Conservation (phyloP, 2,113 vertebrate species). For the Ivindomyrus marchei region DNA sequence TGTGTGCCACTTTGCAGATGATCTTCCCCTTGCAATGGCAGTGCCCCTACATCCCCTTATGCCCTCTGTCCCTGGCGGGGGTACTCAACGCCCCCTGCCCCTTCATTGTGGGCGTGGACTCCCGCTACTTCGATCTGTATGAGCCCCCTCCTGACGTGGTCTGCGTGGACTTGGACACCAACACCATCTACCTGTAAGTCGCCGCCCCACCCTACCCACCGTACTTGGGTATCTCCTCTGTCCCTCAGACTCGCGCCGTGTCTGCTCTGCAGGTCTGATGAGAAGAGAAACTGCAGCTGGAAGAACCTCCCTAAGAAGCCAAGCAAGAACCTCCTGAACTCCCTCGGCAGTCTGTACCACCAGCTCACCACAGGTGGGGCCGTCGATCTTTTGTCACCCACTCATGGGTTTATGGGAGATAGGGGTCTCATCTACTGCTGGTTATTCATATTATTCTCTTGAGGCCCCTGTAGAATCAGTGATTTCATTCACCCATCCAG, state of each 20-base stretch:
- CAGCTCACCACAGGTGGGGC: constrained; percentile 76
- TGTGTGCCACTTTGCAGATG: constrained; percentile 64
- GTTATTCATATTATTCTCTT: neutral
- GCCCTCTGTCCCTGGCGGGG: constrained; percentile 84
- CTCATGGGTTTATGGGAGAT: neutral
- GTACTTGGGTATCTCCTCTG: neutral
- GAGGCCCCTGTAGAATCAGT: neutral
- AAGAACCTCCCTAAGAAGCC: constrained; percentile 97
- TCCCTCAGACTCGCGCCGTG: neutral
- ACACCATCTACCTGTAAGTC: constrained; percentile 90
- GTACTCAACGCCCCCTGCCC: constrained; percentile 90
- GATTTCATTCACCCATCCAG: neutral
- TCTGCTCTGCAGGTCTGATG: constrained; percentile 74
- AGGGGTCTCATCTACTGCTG: neutral
- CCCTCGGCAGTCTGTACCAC: constrained; percentile 75
- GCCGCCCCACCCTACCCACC: neutral
- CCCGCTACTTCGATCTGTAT: constrained; percentile 94
- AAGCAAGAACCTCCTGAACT: constrained; percentile 77
- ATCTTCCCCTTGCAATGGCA: constrained; percentile 99
- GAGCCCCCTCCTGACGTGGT: constrained; percentile 95
- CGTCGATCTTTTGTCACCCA: neutral
- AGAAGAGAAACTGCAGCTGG: constrained; percentile 85
- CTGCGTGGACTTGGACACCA: constrained; percentile 96
- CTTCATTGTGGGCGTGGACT: constrained; percentile 97
- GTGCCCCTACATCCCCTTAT: constrained; percentile 94